Base-by-base conservation (phyloP, 2,888 invertebrate species). In the Fragum fragum region DNA sequence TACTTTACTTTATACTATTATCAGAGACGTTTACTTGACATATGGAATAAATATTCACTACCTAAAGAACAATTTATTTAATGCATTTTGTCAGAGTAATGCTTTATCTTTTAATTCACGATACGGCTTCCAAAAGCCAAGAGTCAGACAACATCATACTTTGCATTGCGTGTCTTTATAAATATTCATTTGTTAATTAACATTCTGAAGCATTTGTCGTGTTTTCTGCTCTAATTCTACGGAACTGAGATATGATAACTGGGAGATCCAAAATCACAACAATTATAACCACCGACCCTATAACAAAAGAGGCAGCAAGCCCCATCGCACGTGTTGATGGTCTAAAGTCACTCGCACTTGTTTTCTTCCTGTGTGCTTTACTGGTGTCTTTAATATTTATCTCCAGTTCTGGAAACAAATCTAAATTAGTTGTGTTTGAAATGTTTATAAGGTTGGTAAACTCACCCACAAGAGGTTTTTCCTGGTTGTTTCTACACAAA, bases 261-360 rank as follows among this genome's bases (percentile, higher is more conserved):
- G 61, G 61, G 0, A 61, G 16, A 21, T 61, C 61, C n/a, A 61
- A 32, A 2, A 61, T 61, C 9, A 61, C 32, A 7, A 61, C 32
- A n/a, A 61, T 11, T 7, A 61, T n/a, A 16, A 61, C 61, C 16
- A 61, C 61, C 2, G 61, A 61, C n/a, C 29, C 28, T 29, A 61
- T 61, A 29, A 61, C 32, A 32, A 61, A 61, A 14, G 61, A 29
- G 11, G 61, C 61, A 18, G 36, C 61, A 18, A 61, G 29, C 2
- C 61, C 61, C 32, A 61, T 61, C 3, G 61, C 61, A 2, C 61
- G 61, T 18, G 61, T 61, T n/a, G 61, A 61, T 29, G 61, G 36
- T 2, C 61, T 32, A 32, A 18, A 14, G 36, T 61, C 61, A 29
- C 29, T 61, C 11, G 61, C 61, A n/a, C 61, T 61, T 18, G 14